phyloP scores from a whole-genome alignment of 2,113 vertebrate species.

The Epinephelus lanceolatus region DNA sequence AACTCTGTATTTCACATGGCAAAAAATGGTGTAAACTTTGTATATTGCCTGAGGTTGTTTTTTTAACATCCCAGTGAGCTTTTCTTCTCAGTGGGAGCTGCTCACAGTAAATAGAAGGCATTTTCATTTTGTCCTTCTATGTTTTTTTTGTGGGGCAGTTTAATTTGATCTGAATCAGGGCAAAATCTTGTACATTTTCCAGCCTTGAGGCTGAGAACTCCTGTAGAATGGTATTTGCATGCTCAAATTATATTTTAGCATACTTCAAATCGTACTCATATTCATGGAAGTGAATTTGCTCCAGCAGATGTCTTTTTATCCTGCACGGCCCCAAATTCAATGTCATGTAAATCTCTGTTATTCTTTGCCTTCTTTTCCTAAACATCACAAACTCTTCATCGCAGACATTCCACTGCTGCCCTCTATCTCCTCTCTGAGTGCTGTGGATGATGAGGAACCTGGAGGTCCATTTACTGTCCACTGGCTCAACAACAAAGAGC shows the following conservation, averaged over 20 bases:
- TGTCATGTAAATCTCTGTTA: neutral
- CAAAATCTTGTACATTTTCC: slow-evolving; percentile 28
- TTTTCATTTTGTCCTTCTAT: slow-evolving; percentile 43
- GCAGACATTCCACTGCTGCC: slow-evolving; percentile 97
- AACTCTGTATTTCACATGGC: neutral
- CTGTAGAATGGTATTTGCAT: slow-evolving; percentile 43
- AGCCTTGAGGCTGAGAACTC: slow-evolving; percentile 45
- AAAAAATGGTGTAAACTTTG: slow-evolving; percentile 18
- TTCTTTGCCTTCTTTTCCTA: neutral
- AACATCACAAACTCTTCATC: neutral
- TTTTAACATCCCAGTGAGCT: slow-evolving; percentile 34
- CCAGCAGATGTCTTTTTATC: slow-evolving; percentile 18
- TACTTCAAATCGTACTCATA: slow-evolving; percentile 16
- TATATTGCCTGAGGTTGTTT: slow-evolving; percentile 45
- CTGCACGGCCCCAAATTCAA: neutral
- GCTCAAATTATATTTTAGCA: slow-evolving; percentile 48
- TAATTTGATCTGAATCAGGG: slow-evolving; percentile 50
- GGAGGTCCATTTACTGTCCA: slow-evolving; percentile 95
- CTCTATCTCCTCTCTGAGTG: slow-evolving; percentile 94
- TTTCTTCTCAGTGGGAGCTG: slow-evolving; percentile 17
- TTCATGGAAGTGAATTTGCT: slow-evolving; percentile 22
- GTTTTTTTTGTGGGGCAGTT: slow-evolving; percentile 16
- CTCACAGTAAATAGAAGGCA: slow-evolving; percentile 9
- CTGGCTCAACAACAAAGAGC: slow-evolving; percentile 98
- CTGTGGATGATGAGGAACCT: slow-evolving; percentile 90